Evolutionary conservation across 2,113 vertebrate species (phyloP).

Genomic region (Hydropotes inermis): DNA sequence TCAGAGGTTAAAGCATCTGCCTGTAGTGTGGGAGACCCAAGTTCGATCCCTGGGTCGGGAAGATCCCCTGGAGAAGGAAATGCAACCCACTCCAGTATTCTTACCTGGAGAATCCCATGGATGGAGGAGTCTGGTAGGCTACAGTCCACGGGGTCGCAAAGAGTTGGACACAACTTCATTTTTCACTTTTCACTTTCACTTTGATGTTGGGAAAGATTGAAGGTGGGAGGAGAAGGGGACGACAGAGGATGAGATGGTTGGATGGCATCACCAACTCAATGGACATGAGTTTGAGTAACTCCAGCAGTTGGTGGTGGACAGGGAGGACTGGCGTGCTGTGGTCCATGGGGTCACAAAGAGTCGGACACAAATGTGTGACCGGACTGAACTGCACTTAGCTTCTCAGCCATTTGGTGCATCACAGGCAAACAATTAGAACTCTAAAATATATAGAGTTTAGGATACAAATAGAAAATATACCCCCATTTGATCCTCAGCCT

Average conservation of each 20-base stretch:
- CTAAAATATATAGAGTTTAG: neutral
- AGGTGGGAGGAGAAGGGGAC: neutral
- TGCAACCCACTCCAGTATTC: too few species aligned
- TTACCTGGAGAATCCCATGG: too few species aligned
- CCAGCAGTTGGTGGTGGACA: neutral
- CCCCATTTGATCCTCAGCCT: neutral
- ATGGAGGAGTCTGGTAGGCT: too few species aligned
- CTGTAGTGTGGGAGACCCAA: too few species aligned
- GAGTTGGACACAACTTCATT: too few species aligned
- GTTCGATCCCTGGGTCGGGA: too few species aligned
- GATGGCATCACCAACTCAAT: neutral
- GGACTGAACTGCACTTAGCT: neutral
- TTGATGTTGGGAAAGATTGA: neutral
- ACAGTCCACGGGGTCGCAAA: too few species aligned
- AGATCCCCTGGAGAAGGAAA: too few species aligned
- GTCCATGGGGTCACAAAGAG: neutral
- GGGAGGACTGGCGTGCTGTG: neutral
- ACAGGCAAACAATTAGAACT: neutral
- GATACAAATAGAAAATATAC: neutral
- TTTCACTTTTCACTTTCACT: neutral
- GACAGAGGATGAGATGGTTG: neutral
- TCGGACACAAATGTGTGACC: accelerated
- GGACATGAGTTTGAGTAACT: neutral
- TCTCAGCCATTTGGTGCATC: neutral
- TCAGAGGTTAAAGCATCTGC: too few species aligned